Evolutionary conservation across 2,888 invertebrate genomes (phyloP), one percentile per base, ranked within the genome.

Genomic region (Halictus quadricinctus): DNA sequence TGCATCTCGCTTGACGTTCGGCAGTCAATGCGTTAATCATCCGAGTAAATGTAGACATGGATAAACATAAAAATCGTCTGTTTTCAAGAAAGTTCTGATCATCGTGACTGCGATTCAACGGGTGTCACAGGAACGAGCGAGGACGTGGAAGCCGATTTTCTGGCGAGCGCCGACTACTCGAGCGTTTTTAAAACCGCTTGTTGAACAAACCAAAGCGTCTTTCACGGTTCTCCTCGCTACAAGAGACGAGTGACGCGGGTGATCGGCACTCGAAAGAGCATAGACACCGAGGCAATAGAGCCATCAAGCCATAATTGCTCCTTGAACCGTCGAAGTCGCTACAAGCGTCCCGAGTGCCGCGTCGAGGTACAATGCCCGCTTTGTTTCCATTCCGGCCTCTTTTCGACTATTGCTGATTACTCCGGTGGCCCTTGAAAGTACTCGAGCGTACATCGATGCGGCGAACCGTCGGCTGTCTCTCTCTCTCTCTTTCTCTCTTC

Each of bases 371-470:
- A 90, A 90, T 86, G 79, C 50, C 25, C 46, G 48, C 90, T 89
- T 90, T 90, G 90, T 90, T 89, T 89, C 84, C 84, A 29, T 81
- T 64, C 74, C 25, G 74, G n/a, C 70, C 73, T 70, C 84, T 84
- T 89, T 87, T 83, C 86, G 74, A 78, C 80, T 76, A 83, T 87
- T 86, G 73, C 83, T 84, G 85, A 88, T 86, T 88, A 88, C 78
- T 70, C 76, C 88, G 70, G 75, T 54, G 83, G 70, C 87, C 81
- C 86, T 88, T 69, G 80, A 90, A 77, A 54, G 41, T 84, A 80
- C 84, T 85, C 74, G 12, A 84, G 79, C 79, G 54, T 50, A 69
- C 58, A 77, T 41, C 73, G 21, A 73, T 36, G 66, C 50, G 54
- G 41, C 69, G 76, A 74, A 80, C 18, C 15, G 41, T 58, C 3